These are phyloP conservation scores for Nyctibius grandis DNA, from an alignment of 2,797 vertebrate genomes.

Conservation along the genomic window DNA sequence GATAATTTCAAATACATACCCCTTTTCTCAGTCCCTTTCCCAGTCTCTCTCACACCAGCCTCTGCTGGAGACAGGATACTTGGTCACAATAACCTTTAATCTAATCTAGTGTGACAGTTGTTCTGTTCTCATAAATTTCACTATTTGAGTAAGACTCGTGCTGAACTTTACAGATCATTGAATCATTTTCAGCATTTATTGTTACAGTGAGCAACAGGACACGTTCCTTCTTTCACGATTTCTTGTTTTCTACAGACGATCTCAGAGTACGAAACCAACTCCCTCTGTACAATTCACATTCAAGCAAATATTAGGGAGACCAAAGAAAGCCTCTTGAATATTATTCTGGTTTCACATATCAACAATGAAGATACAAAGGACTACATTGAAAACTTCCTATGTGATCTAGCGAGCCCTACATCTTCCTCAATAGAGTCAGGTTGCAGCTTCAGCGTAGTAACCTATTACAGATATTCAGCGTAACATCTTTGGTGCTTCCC, in stretches of 20 bases:
- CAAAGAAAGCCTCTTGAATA: not conserved
- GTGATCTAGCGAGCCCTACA: not conserved
- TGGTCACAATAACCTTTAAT: not conserved
- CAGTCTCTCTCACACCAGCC: not conserved
- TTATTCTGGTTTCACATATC: not conserved
- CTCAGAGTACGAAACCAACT: not conserved
- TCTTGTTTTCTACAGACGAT: not conserved
- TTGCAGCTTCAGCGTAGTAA: not conserved
- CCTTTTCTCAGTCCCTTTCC: not conserved
- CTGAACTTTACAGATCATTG: not conserved
- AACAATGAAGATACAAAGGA: not conserved
- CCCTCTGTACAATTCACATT: not conserved
- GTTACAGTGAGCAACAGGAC: not conserved
- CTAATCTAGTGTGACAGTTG: not conserved
- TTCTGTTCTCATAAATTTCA: slow-evolving; percentile 4
- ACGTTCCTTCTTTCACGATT: not conserved
- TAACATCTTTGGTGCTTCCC: not conserved
- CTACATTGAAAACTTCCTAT: not conserved
- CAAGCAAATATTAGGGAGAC: not conserved
- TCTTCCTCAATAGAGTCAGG: not conserved
- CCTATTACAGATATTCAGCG: not conserved
- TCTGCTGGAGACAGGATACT: not conserved
- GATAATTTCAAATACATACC: not conserved
- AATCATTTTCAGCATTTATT: not conserved
- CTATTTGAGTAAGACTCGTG: not conserved